Evolutionary conservation across 2,888 invertebrate species (phyloP), one percentile per base, ranked within the genome.

Genomic region (Pollenia angustigena): DNA sequence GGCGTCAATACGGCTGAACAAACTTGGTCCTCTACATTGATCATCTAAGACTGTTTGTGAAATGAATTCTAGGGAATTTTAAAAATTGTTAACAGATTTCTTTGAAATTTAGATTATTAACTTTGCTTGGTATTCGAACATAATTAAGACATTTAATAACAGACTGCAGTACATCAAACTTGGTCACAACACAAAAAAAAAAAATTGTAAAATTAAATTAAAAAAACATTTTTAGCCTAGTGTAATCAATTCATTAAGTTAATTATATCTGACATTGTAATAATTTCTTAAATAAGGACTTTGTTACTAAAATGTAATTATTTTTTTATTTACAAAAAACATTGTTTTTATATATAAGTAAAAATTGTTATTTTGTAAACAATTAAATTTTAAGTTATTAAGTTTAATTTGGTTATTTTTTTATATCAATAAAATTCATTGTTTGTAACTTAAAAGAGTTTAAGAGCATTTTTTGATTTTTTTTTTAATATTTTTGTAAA

Each of bases 291-390:
- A 60, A 52, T 42, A 69, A 68, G 23, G 48, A 60, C 69, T 18
- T 48, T 69, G 69, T 23, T 48, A 62, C 2, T 52, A 52, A 6
- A 56, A 16, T 54, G 16, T 42, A 23, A 62, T 52, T n/a, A 50
- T 66, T 23, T 18, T 42, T n/a, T 40, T 40, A n/a, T 76, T 54
- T 46, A 52, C 64, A 56, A 72, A 82, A 84, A 40, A 50, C 72
- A 74, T 84, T 74, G 50, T 79, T 84, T 69, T 52, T 66, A 56
- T 32, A 52, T 74, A 12, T 79, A 32, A 58, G 44, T 60, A 68
- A 79, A 84, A 74, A 52, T 68, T 68, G 60, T 66, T 66, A 66
- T 79, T 84, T 78, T 64, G 42, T 74, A 44, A 52, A 46, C 18
- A 66, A 48, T 56, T 74, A 81, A 14, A 48, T 52, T 32, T 75